Conservation (phyloP, 2,888 invertebrate species). For the Leptinotarsa peninsularis region DNA sequence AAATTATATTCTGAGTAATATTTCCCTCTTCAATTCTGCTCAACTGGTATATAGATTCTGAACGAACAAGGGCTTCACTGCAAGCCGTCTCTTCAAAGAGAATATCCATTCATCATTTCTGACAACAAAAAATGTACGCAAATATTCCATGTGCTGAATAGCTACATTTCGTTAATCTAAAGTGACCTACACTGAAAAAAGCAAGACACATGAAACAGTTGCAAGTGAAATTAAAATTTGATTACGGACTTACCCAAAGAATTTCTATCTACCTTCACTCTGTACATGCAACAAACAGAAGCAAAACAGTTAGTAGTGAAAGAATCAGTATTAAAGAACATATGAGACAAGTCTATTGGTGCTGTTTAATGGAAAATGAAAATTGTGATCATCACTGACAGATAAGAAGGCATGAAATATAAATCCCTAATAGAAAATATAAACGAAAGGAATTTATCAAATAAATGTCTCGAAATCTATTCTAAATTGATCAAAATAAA, state of each 20-base stretch:
- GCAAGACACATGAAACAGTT: conserved; percentile 4
- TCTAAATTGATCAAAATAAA: no score
- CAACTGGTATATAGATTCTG: no score
- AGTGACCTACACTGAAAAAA: neutral
- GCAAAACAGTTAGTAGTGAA: conserved; percentile 48
- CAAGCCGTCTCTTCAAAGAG: neutral
- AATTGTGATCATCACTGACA: conserved; percentile 21
- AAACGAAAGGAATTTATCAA: no score
- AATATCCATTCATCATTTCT: neutral
- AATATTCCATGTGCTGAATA: neutral
- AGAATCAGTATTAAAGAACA: conserved; percentile 11
- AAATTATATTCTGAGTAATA: no score
- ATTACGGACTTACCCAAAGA: conserved; percentile 39
- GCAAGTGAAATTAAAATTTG: conserved; percentile 13
- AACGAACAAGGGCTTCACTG: no score
- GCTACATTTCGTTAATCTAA: neutral
- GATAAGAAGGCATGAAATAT: conserved; percentile 6
- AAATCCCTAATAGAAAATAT: neutral
- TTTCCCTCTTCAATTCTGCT: no score
- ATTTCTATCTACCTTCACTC: conserved; percentile 52
- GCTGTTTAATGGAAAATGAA: conserved; percentile 33
- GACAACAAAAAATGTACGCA: neutral
- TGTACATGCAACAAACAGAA: conserved; percentile 56
- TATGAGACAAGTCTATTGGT: conserved; percentile 40
- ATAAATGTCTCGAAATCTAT: no score